These are phyloP conservation scores for Rhorus exstirpatorius DNA, from an alignment of 2,888 invertebrate species.

Conservation along the genomic window DNA sequence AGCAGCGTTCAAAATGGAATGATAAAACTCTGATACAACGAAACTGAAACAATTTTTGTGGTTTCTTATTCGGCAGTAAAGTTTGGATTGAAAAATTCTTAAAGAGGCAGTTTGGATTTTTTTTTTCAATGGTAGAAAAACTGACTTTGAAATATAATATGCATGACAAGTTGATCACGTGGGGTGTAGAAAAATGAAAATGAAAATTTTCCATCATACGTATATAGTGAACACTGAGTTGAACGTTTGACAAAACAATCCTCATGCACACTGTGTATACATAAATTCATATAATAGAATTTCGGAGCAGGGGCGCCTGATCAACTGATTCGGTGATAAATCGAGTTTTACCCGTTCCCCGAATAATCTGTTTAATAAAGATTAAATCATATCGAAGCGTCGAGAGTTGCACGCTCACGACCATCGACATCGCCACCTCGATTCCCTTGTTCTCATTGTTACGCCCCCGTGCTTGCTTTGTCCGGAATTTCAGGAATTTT, in stretches of 20 bases:
- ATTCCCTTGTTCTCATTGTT: neutral
- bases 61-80: no score
- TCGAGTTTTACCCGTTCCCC: conserved; percentile 16
- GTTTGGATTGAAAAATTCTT: no score
- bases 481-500: conserved; percentile 5
- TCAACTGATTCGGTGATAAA: conserved; percentile 28
- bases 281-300: neutral
- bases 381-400: conserved; percentile 43
- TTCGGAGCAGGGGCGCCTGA: conserved; percentile 1
- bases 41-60: no score
- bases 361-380: conserved; percentile 36
- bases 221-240: neutral
- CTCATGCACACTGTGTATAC: neutral
- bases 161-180: no score
- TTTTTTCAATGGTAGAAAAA: no score
- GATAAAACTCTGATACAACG: no score
- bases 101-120: no score
- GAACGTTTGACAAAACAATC: neutral
- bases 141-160: no score
- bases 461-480: neutral
- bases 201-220: neutral
- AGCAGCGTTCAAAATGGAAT: no score
- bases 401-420: conserved; percentile 15
- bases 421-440: neutral
- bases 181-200: neutral